Evolutionary conservation across 2,797 vertebrate species (phyloP).

Genomic region (Tauraco hartlaubi): DNA sequence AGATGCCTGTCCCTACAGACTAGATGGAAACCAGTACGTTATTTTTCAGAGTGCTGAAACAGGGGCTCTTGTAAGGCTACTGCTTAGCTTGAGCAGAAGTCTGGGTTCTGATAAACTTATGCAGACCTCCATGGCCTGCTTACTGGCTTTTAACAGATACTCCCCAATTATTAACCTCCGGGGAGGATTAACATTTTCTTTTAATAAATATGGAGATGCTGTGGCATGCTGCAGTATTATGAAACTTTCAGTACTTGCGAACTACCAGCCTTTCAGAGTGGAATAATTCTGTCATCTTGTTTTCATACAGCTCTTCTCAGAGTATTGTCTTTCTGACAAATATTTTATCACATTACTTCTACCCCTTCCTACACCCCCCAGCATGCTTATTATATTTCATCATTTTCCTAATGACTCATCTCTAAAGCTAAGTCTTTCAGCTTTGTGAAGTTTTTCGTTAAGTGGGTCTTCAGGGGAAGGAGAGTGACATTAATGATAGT

Average conservation of each 20-base stretch:
- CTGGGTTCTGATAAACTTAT: neutral
- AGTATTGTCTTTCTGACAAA: constrained; percentile 34
- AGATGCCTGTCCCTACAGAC: neutral
- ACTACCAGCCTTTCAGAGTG: neutral
- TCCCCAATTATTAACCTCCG: neutral
- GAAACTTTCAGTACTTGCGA: neutral
- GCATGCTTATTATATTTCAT: neutral
- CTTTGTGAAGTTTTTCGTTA: neutral
- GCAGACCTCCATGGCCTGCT: neutral
- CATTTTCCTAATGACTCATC: constrained; percentile 30
- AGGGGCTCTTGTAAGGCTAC: neutral
- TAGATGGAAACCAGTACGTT: neutral
- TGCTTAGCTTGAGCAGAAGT: neutral
- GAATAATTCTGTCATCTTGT: constrained; percentile 51
- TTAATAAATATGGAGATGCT: constrained; percentile 9
- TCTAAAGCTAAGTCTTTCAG: neutral
- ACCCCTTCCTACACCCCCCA: neutral
- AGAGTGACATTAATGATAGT: neutral
- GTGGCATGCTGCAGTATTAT: neutral
- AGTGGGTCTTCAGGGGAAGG: neutral
- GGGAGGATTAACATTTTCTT: neutral
- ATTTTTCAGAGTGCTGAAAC: neutral
- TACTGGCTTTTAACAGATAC: neutral
- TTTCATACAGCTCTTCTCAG: constrained; percentile 16
- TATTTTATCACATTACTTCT: constrained; percentile 22